phyloP scores from a whole-genome alignment of 2,113 vertebrate genomes.

The Setophaga kirtlandii region DNA sequence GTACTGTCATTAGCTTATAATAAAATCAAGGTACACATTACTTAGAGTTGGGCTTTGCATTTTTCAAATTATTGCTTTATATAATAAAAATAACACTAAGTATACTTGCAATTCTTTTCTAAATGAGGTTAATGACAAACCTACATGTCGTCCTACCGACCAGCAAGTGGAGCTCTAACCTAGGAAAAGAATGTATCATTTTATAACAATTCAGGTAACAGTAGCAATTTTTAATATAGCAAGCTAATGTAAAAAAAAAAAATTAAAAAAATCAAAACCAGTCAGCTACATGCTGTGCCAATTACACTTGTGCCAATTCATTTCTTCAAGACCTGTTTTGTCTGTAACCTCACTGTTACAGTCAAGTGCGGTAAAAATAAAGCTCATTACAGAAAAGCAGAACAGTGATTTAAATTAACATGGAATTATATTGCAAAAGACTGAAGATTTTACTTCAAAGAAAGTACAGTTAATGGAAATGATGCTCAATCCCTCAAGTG shows the following conservation, averaged over 20 bases:
- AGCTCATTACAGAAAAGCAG: neutral
- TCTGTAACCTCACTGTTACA: neutral
- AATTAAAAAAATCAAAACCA: neutral
- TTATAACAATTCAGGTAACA: neutral
- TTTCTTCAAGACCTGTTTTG: neutral
- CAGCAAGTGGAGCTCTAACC: slow-evolving; percentile 75
- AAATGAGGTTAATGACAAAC: neutral
- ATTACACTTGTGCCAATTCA: neutral
- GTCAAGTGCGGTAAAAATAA: slow-evolving; percentile 13
- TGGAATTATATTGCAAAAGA: slow-evolving; percentile 3
- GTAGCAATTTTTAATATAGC: neutral
- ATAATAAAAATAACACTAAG: neutral
- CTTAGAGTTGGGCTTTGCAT: accelerated
- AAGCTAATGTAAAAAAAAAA: neutral
- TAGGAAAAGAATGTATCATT: slow-evolving; percentile 27
- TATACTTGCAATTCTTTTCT: neutral
- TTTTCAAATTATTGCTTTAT: accelerated
- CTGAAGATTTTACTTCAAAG: slow-evolving; percentile 65
- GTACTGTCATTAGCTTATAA: neutral
- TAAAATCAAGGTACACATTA: neutral
- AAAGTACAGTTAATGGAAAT: slow-evolving; percentile 60
- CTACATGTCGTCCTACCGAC: neutral
- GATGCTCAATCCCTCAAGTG: slow-evolving; percentile 2
- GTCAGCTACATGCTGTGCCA: neutral
- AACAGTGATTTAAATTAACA: slow-evolving; percentile 6